These are phyloP conservation scores for Aspidiotus rigidus DNA, from an alignment of 2,888 invertebrate genomes.

Conservation along the genomic window DNA sequence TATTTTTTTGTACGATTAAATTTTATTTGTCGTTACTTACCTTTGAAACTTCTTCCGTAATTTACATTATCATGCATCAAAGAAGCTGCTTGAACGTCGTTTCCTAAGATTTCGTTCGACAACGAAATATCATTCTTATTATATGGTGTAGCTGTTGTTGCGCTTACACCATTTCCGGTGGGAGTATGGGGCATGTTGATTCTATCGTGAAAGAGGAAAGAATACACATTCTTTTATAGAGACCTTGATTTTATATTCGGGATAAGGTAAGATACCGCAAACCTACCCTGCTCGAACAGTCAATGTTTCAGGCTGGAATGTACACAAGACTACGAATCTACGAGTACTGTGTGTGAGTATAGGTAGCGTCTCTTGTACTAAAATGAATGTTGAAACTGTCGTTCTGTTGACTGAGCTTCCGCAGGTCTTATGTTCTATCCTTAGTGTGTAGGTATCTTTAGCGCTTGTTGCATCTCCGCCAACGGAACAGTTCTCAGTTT, in stretches of 20 bases:
- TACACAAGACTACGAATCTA: constrained; percentile 68
- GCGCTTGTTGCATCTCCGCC: constrained; percentile 65
- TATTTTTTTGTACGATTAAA: background rate
- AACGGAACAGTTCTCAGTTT: constrained; percentile 54
- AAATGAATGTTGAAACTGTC: constrained; percentile 69
- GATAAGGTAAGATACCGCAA: background rate
- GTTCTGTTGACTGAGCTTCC: constrained; percentile 67
- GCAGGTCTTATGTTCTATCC: constrained; percentile 64
- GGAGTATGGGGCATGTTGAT: constrained; percentile 34
- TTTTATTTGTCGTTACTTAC: constrained; percentile 11
- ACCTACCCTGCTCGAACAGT: constrained; percentile 62
- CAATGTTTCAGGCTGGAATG: constrained; percentile 70
- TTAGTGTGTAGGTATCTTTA: constrained; percentile 62
- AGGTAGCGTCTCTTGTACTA: constrained; percentile 72
- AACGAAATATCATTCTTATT: constrained; percentile 16
- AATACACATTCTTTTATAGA: too few relatives aligned
- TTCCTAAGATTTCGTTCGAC: constrained; percentile 36
- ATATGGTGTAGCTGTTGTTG: constrained; percentile 15
- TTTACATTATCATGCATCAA: constrained; percentile 34
- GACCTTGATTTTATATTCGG: too few relatives aligned
- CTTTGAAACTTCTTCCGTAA: constrained; percentile 25
- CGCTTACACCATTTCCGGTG: constrained; percentile 9
- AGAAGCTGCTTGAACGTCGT: constrained; percentile 39
- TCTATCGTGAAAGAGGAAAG: background rate
- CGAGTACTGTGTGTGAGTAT: constrained; percentile 73